Evolutionary conservation across 1,140 invertebrate species (phyloP).

Genomic region (Octopus bimaculoides): DNA sequence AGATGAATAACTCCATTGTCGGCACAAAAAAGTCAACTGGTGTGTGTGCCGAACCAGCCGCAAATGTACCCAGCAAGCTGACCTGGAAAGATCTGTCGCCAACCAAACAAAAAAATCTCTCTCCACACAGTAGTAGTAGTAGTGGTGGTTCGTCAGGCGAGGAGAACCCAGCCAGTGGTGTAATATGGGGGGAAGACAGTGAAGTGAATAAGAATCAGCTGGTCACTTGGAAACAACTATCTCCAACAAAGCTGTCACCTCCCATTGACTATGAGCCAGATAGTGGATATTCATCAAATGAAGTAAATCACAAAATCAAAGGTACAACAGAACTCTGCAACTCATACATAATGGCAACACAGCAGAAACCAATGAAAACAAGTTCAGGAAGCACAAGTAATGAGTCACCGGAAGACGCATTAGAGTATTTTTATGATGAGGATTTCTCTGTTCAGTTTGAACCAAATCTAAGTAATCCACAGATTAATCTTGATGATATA

Average conservation of each 20-base stretch:
- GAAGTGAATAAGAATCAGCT: conserved; percentile 27
- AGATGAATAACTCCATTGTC: conserved; percentile 4
- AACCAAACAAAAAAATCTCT: not conserved
- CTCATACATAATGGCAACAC: conserved; percentile 13
- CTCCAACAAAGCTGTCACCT: conserved; percentile 26
- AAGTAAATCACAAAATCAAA: not conserved
- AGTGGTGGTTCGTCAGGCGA: conserved; percentile 16
- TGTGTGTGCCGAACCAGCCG: not conserved
- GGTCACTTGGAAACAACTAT: conserved; percentile 36
- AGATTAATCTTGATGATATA: conserved; percentile 20
- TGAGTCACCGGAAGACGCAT: conserved; percentile 28
- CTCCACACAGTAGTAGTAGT: conserved; percentile 13
- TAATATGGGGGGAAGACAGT: not conserved
- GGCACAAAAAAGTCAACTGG: not conserved
- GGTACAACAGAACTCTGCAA: not conserved
- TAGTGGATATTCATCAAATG: conserved; percentile 12
- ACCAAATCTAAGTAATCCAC: conserved; percentile 41
- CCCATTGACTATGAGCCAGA: conserved; percentile 1
- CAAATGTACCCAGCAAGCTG: not conserved
- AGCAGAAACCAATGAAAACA: conserved; percentile 15
- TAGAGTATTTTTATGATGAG: conserved; percentile 51
- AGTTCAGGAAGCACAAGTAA: not conserved
- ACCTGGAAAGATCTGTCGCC: conserved; percentile 26
- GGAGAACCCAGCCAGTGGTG: conserved; percentile 12
- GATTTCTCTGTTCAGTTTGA: conserved; percentile 52